Percentiles rank a stretch among this genome's conserved stretches.
Evolutionary conservation across 1,140 invertebrate genomes (phyloP).

Genomic region (Uloborus diversus): DNA sequence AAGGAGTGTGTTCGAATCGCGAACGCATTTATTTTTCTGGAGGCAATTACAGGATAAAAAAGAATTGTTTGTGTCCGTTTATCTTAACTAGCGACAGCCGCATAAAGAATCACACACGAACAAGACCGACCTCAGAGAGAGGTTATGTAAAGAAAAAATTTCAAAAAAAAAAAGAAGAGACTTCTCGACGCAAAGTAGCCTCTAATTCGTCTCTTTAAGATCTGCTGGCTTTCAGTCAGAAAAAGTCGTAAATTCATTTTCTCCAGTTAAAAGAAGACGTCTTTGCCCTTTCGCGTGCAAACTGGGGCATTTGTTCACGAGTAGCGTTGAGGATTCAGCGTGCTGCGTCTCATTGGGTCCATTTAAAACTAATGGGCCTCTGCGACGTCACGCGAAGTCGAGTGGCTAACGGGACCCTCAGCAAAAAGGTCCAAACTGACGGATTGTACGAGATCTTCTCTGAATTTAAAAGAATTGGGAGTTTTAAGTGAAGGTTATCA

Average conservation of each 20-base stretch:
- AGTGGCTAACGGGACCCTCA: background rate
- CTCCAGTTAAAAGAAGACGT: background rate
- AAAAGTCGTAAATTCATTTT: slow-evolving; percentile 22
- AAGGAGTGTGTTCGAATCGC: background rate
- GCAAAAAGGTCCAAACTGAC: background rate
- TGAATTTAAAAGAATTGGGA: no score
- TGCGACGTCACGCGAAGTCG: no score
- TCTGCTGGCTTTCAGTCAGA: background rate
- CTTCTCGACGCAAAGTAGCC: background rate
- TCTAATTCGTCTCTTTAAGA: slow-evolving; percentile 33
- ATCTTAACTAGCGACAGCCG: slow-evolving; percentile 14
- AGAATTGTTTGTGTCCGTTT: background rate
- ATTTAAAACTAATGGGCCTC: slow-evolving; percentile 23
- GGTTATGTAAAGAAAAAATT: background rate
- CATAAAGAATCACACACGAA: slow-evolving; percentile 31
- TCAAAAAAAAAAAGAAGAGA: slow-evolving; percentile 3
- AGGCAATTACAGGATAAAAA: background rate
- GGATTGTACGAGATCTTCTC: no score
- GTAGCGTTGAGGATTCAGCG: slow-evolving; percentile 34
- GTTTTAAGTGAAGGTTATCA: no score
- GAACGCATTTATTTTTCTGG: background rate
- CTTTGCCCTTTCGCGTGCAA: slow-evolving; percentile 26
- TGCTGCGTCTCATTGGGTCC: slow-evolving; percentile 15
- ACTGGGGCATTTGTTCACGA: slow-evolving; percentile 24
- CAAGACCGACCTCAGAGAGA: background rate